Percentiles rank a stretch among this genome's conserved stretches.
phyloP scores from a whole-genome alignment of 2,113 vertebrate genomes.

The Rafetus swinhoei region DNA sequence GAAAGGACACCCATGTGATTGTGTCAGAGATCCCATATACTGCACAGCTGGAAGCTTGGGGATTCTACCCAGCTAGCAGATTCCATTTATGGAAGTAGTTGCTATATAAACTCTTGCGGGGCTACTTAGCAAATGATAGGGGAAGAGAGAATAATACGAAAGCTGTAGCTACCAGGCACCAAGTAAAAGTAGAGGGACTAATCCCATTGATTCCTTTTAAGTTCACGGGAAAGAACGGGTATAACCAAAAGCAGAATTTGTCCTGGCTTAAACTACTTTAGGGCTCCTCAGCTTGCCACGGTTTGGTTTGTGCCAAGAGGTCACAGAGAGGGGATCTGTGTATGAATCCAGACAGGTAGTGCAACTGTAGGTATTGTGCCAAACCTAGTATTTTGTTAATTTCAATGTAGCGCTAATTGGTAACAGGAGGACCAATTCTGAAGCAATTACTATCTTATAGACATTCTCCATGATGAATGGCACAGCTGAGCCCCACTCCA shows the following conservation, averaged over 20 bases:
- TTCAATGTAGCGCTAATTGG: neutral
- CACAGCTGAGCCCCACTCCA: neutral
- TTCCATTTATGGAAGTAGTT: neutral
- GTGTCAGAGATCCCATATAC: neutral
- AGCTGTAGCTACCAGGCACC: fast-evolving
- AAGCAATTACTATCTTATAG: neutral
- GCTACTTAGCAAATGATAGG: neutral
- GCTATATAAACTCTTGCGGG: neutral
- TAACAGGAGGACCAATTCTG: neutral
- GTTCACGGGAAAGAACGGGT: neutral
- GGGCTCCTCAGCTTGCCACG: neutral
- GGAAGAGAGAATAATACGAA: fast-evolving
- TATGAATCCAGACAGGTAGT: neutral
- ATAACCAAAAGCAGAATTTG: neutral
- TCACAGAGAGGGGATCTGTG: too few relatives aligned
- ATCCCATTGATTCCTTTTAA: fast-evolving
- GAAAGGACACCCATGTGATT: neutral
- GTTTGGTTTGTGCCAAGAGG: neutral
- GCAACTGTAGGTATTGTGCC: neutral
- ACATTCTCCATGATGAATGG: neutral
- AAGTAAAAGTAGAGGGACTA: fast-evolving
- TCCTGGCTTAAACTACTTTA: neutral
- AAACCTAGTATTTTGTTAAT: neutral
- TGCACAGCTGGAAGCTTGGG: neutral
- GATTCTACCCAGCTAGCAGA: fast-evolving